Evolutionary conservation across 2,113 vertebrate genomes (phyloP).

Genomic region (Bothrops jararaca): DNA sequence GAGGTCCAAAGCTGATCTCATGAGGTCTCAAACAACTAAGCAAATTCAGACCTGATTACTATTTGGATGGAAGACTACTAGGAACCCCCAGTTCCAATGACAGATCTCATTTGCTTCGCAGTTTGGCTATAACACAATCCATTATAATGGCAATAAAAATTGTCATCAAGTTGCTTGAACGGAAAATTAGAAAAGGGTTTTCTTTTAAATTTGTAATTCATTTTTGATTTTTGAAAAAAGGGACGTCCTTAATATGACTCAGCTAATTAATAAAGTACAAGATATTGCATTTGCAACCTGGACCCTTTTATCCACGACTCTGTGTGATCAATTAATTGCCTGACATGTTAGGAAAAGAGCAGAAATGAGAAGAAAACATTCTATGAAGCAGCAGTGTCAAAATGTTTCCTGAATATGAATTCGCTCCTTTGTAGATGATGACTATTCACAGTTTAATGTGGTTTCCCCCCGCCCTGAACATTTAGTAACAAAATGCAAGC

Average conservation of each 20-base stretch:
- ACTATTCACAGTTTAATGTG: not conserved
- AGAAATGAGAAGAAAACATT: slow-evolving; percentile 25
- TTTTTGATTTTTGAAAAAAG: not conserved
- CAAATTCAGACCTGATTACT: not conserved
- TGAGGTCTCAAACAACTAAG: not conserved
- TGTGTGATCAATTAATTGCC: not conserved
- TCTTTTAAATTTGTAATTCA: not conserved
- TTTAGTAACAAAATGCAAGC: not conserved
- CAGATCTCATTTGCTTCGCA: not conserved
- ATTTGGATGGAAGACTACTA: not conserved
- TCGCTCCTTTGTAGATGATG: slow-evolving; percentile 1
- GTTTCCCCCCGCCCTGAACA: not conserved
- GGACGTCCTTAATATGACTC: not conserved
- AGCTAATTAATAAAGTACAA: slow-evolving; percentile 28
- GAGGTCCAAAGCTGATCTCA: not conserved
- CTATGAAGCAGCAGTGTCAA: slow-evolving; percentile 17
- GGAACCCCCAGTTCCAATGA: not conserved
- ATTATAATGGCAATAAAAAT: not conserved
- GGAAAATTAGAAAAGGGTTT: not conserved
- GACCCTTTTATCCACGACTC: not conserved
- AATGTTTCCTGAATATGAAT: not conserved
- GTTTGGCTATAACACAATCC: not conserved
- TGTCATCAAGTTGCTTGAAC: not conserved
- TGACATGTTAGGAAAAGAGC: slow-evolving; percentile 1
- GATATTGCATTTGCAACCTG: slow-evolving; percentile 6